Base-by-base conservation (phyloP, 1,140 invertebrate species). In the Chrysopa pallens region DNA sequence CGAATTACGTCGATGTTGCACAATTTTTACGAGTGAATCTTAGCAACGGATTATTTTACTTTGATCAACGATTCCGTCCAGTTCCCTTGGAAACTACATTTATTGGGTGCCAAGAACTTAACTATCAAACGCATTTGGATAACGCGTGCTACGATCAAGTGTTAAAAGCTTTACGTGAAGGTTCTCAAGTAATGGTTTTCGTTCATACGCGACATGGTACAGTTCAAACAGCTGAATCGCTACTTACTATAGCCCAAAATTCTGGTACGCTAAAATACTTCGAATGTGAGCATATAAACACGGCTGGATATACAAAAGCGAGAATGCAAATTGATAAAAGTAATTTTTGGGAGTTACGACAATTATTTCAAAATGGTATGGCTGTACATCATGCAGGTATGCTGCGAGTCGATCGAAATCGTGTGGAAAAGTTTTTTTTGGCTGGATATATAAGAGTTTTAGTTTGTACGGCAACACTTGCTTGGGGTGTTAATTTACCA, bases 401-500 rank as follows among this genome's bases (percentile, higher is more conserved):
- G 74, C 56, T 91, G 33, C 67, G 91, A 51, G 71, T 72, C 45
- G 90, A 96, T 59, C 73, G 83, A 43, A 79, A 75, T 52, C 57
- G 89, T 54, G 82, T 95, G 0, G 92, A 96, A 60, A 86, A 86
- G 57, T 80, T 83, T 50, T 96, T 96, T 59, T 61, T 74, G 1
- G 80, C 85, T 42, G 95, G 95, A 1, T 67, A 81, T 42, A 83
- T 98, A 33, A 90, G 89, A 57, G 90, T 97, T 5, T 65, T 99
- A 1, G 85, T 94, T 8, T 98, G 94, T 63, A 99, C 96, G 0
- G 87, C 95, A 1, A 99, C 96, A 0, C 67, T 99, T 8, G 96
- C 96, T 17, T 99, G 96, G 96, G 96, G 96, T 50, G 94, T 99
- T 0, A 99, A 99, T 68, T 68, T 99, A 47, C 95, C 95, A 0